Evolutionary conservation across 23 tunicate species (phyloP).

Genomic region (Ciona savignyi): DNA sequence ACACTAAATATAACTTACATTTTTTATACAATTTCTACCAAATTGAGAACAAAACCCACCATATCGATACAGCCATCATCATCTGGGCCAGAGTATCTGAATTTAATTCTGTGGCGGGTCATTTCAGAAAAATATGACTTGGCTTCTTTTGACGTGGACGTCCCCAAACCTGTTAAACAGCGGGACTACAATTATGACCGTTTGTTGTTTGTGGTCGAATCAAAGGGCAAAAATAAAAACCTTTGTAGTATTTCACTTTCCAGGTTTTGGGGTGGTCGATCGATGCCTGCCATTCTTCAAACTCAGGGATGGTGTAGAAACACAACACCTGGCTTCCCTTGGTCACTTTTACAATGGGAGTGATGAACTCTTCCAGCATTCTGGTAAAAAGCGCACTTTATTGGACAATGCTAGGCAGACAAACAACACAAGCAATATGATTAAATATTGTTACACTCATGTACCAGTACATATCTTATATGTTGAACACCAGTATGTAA

Average conservation of each 20-base stretch:
- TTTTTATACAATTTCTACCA: too few relatives aligned
- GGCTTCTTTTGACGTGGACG: slow-evolving; percentile 94
- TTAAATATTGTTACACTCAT: too few relatives aligned
- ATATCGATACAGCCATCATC: slow-evolving; percentile 83
- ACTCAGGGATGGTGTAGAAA: slow-evolving; percentile 96
- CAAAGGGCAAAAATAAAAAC: slow-evolving; percentile 46
- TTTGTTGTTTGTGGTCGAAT: too few relatives aligned
- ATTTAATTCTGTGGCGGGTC: slow-evolving; percentile 72
- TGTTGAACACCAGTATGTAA: too few relatives aligned
- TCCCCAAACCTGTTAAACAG: slow-evolving; percentile 96
- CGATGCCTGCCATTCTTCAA: slow-evolving; percentile 79
- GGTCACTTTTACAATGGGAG: slow-evolving; percentile 97
- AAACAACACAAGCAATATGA: too few relatives aligned
- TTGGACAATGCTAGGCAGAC: too few relatives aligned
- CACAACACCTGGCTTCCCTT: slow-evolving; percentile 66
- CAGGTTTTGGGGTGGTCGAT: slow-evolving; percentile 67
- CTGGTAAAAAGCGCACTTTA: too few relatives aligned
- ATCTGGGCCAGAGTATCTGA: slow-evolving; percentile 69
- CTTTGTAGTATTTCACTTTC: slow-evolving; percentile 99
- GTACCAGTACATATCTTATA: too few relatives aligned
- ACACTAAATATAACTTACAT: too few relatives aligned
- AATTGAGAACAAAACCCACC: too few relatives aligned
- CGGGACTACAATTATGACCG: too few relatives aligned
- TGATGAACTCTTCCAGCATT: slow-evolving; percentile 95
- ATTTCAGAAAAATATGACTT: slow-evolving; percentile 91